Conservation (phyloP, 1,140 invertebrate genomes). For the Orchestia grillus region DNA sequence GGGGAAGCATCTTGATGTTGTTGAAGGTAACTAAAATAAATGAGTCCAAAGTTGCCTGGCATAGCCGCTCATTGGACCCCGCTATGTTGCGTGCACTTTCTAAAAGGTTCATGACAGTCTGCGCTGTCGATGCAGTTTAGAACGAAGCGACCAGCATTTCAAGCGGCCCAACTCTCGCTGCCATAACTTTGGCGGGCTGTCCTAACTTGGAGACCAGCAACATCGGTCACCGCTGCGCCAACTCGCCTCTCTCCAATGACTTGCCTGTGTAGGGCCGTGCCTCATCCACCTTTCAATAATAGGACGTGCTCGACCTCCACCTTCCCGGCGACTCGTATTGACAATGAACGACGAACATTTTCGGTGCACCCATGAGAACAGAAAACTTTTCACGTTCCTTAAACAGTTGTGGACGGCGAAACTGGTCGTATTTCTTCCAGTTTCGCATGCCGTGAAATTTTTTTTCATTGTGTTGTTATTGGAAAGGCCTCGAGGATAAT, state of each 20-base stretch:
- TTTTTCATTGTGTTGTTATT: neutral
- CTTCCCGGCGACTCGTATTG: neutral
- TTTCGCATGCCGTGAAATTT: neutral
- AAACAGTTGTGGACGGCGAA: neutral
- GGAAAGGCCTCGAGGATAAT: neutral
- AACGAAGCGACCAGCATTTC: conserved; percentile 13
- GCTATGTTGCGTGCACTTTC: neutral
- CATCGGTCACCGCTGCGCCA: neutral
- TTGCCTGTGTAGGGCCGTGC: too few relatives aligned
- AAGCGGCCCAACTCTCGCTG: conserved; percentile 8
- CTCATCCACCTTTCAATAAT: conserved; percentile 46
- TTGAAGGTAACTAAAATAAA: neutral
- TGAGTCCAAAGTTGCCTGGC: neutral
- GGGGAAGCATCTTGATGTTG: neutral
- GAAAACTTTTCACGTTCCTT: neutral
- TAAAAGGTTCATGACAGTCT: neutral
- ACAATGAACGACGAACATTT: neutral
- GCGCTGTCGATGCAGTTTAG: neutral
- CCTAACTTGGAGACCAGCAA: conserved; percentile 18
- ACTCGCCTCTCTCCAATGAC: neutral
- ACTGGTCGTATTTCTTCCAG: neutral
- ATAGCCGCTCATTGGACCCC: neutral
- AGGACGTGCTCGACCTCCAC: neutral
- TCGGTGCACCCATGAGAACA: neutral
- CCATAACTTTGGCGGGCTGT: conserved; percentile 41